phyloP scores from a whole-genome alignment of 2,888 invertebrate genomes.

The Microctonus hyperodae region DNA sequence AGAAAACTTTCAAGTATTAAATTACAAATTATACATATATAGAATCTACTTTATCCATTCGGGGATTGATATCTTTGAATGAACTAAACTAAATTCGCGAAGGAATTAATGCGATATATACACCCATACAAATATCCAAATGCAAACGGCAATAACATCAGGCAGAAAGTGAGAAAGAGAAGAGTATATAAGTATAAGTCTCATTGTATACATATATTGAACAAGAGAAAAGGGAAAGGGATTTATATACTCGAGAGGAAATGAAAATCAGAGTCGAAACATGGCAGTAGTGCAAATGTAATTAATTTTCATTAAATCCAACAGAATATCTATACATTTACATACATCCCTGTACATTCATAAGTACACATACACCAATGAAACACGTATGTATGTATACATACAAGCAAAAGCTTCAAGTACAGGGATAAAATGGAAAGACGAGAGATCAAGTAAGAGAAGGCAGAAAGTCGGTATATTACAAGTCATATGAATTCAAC shows the following conservation, averaged over 20 bases:
- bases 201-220: not conserved
- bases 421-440: constrained; percentile 19
- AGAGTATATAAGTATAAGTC: not conserved
- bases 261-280: constrained; percentile 36
- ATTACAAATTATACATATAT: constrained; percentile 28
- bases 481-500: constrained; percentile 36
- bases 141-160: not conserved
- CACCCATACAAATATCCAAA: not conserved
- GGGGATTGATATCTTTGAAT: constrained; percentile 33
- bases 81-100: constrained; percentile 5
- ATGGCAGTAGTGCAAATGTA: constrained; percentile 31
- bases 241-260: constrained; percentile 40
- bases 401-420: constrained; percentile 8
- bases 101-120: constrained; percentile 26
- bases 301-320: constrained; percentile 27
- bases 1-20: constrained; percentile 33
- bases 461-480: constrained; percentile 31
- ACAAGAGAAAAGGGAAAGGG: constrained; percentile 4
- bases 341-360: not conserved
- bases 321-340: not conserved
- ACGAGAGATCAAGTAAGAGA: not conserved
- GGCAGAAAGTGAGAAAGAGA: not conserved
- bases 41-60: constrained; percentile 34
- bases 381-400: not conserved
- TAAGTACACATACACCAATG: no score